Evolutionary conservation across 2,113 vertebrate genomes (phyloP).

Genomic region (Myotis davidii): DNA sequence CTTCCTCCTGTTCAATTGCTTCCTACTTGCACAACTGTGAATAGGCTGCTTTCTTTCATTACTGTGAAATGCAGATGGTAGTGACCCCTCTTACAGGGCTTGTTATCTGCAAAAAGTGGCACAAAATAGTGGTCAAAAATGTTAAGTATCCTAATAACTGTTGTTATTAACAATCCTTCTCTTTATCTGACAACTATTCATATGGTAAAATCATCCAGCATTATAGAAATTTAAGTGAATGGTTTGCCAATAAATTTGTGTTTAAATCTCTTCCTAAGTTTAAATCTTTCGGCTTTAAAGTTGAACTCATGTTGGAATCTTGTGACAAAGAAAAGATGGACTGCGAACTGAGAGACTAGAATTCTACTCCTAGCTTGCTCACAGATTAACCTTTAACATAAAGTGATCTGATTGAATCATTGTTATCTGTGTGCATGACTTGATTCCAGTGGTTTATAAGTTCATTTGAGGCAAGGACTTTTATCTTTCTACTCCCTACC

Average conservation of each 20-base stretch:
- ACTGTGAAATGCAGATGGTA: not conserved
- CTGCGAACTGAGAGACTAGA: not conserved
- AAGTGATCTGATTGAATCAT: not conserved
- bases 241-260: not conserved
- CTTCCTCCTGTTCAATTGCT: not conserved
- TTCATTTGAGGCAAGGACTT: not conserved
- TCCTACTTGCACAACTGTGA: not conserved
- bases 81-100: not conserved
- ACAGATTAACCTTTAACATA: not conserved
- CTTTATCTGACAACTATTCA: not conserved
- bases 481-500: not conserved
- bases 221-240: not conserved
- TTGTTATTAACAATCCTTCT: not conserved
- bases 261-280: conserved; percentile 15
- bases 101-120: not conserved
- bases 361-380: not conserved
- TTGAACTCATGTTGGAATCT: not conserved
- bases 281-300: conserved; percentile 5
- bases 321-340: not conserved
- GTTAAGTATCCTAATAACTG: not conserved
- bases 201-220: not conserved
- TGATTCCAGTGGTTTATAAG: not conserved
- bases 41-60: not conserved
- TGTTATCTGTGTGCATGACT: not conserved
- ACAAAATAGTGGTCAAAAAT: conserved; percentile 7